phyloP scores from a whole-genome alignment of 2,888 invertebrate genomes.

The Clostera curtula region DNA sequence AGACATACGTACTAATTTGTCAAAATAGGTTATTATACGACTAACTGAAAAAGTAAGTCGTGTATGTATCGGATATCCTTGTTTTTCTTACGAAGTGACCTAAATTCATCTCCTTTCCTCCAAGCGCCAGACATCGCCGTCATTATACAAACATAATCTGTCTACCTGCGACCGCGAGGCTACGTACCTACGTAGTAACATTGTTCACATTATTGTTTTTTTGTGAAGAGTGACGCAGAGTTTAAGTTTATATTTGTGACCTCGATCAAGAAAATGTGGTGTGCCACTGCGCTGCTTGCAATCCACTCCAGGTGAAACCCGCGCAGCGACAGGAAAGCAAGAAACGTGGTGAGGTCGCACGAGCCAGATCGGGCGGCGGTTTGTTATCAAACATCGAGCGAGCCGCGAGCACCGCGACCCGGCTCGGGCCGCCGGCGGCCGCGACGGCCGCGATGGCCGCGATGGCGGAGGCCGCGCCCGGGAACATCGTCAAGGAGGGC shows the following conservation, averaged over 20 bases:
- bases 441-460: constrained; percentile 28
- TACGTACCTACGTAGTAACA: constrained; percentile 57
- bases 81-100: constrained; percentile 19
- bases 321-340: constrained; percentile 26
- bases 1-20: constrained; percentile 65
- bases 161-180: constrained; percentile 49
- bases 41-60: constrained; percentile 29
- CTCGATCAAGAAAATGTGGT: constrained; percentile 44
- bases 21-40: constrained; percentile 63
- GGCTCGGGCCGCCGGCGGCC: too few species aligned
- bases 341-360: constrained; percentile 40
- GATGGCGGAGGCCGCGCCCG: constrained; percentile 74
- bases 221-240: constrained; percentile 35
- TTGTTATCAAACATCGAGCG: constrained; percentile 60
- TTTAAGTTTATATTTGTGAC: constrained; percentile 22
- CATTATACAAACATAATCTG: constrained; percentile 23
- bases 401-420: constrained; percentile 41
- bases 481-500: constrained; percentile 90
- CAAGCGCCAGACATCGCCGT: constrained; percentile 33
- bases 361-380: constrained; percentile 31
- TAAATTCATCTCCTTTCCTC: constrained; percentile 15
- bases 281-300: constrained; percentile 32
- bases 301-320: constrained; percentile 51
- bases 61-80: constrained; percentile 33
- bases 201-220: constrained; percentile 54